Percentiles rank a stretch among this genome's conserved stretches.
phyloP scores from a whole-genome alignment of 2,888 invertebrate genomes.

The Chouioia cunea region DNA sequence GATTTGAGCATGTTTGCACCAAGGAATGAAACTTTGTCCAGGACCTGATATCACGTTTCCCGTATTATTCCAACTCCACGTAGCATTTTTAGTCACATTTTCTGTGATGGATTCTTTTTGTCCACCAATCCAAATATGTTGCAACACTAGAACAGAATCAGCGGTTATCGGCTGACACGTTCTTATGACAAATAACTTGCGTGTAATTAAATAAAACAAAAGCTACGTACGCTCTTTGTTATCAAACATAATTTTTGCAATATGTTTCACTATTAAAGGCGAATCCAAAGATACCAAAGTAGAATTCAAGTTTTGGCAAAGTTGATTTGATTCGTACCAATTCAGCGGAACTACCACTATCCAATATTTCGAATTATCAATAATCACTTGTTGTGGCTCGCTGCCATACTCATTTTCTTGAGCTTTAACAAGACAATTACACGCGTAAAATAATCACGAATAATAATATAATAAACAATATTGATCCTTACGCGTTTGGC shows the following conservation, averaged over 20 bases:
- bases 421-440: conserved; percentile 38
- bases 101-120: not conserved
- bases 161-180: conserved; percentile 28
- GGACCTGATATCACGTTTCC: conserved; percentile 32
- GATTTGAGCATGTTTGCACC: conserved; percentile 47
- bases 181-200: not conserved
- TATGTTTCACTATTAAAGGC: conserved; percentile 44
- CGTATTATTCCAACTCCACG: conserved; percentile 49
- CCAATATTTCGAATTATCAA: conserved; percentile 48
- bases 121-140: conserved; percentile 51
- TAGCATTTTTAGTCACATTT: not conserved
- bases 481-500: conserved; percentile 50
- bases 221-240: conserved; percentile 45
- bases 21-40: conserved; percentile 49
- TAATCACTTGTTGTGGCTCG: conserved; percentile 34
- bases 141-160: conserved; percentile 47
- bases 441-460: not conserved
- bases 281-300: conserved; percentile 50
- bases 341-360: conserved; percentile 43
- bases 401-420: conserved; percentile 26
- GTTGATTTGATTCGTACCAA: conserved; percentile 47
- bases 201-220: not conserved
- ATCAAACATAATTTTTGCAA: conserved; percentile 50
- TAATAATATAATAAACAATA: not conserved
- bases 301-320: conserved; percentile 47